Base-by-base conservation (phyloP, 2,797 vertebrate genomes). In the Mergus octosetaceus region DNA sequence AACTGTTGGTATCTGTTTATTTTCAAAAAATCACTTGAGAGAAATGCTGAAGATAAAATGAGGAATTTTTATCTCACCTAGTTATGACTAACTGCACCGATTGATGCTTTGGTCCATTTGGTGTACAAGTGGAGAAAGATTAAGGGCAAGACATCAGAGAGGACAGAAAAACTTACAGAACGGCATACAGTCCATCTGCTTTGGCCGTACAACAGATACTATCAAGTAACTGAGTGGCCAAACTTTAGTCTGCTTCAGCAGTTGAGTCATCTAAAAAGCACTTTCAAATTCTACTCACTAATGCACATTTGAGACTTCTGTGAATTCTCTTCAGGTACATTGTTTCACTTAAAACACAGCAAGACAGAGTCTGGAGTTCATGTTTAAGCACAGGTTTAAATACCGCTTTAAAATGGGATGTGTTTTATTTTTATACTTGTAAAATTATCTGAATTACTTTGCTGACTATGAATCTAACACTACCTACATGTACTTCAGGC, bases 141-240 rank as follows among this genome's bases (percentile, higher is more conserved):
- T 51, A 84, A 96, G 87, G 92, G 92, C 89, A 91, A 95, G 70
- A 92, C 75, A 94, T 95, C 94, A 95, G 89, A 95, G 69, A 87
- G 62, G 54, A 89, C 43, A 74, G 5, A 41, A 3, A 87, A 74
- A 83, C 39, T 43, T 20, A 34, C 53, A 36, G 41, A 8, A 21
- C 85, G 78, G 65, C 79, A 77, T 70, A 69, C 53, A 89, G 81
- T 51, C 81, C 87, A 87, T 95, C 75, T 87, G 93, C 72, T 89
- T 95, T 93, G 81, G 87, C 86, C 78, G 54, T 77, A 90, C 81
- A 95, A 93, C 68, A 92, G 64, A 94, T 82, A 90, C 65, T 54
- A 57, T 68, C 60, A 76, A 89, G 78, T 72, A 80, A 90, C 34
- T 38, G 16, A 77, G 30, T 70, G 64, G 74, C 77, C 90, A 86